These are phyloP conservation scores for Oxyscelio sp. DNA, from an alignment of 2,888 invertebrate species.

Conservation along the genomic window DNA sequence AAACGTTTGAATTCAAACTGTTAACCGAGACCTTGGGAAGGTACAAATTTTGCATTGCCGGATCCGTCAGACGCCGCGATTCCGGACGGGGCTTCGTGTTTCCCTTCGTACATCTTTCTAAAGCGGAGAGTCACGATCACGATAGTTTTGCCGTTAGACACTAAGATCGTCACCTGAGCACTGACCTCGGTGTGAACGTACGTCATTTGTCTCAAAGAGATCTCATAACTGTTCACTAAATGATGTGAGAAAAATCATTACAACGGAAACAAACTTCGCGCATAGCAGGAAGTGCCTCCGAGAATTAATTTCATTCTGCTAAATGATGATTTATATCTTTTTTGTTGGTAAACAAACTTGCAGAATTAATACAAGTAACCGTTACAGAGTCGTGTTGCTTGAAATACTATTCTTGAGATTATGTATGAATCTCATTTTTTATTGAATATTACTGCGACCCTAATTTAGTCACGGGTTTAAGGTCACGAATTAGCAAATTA, in stretches of 20 bases:
- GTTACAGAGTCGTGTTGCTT: neutral
- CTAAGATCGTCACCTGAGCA: slow-evolving; percentile 81
- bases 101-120: slow-evolving; percentile 27
- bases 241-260: slow-evolving; percentile 57
- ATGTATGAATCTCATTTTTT: neutral
- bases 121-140: slow-evolving; percentile 82
- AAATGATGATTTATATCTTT: slow-evolving; percentile 51
- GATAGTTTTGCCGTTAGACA: slow-evolving; percentile 77
- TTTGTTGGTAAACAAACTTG: slow-evolving; percentile 39
- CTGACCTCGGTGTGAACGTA: slow-evolving; percentile 78
- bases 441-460: slow-evolving; percentile 17
- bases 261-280: slow-evolving; percentile 55
- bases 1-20: slow-evolving; percentile 13
- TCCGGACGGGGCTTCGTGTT: slow-evolving; percentile 42
- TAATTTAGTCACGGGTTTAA: slow-evolving; percentile 20
- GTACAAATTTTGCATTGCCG: slow-evolving; percentile 73
- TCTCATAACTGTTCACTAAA: slow-evolving; percentile 70
- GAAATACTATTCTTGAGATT: neutral
- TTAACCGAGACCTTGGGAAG: slow-evolving; percentile 42
- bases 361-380: slow-evolving; percentile 44
- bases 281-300: slow-evolving; percentile 52
- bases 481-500: no score
- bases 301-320: slow-evolving; percentile 52
- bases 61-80: slow-evolving; percentile 51
- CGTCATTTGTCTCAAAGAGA: slow-evolving; percentile 69